Conservation (phyloP, 2,888 invertebrate genomes). For the Fissipunctia ypsillon region DNA sequence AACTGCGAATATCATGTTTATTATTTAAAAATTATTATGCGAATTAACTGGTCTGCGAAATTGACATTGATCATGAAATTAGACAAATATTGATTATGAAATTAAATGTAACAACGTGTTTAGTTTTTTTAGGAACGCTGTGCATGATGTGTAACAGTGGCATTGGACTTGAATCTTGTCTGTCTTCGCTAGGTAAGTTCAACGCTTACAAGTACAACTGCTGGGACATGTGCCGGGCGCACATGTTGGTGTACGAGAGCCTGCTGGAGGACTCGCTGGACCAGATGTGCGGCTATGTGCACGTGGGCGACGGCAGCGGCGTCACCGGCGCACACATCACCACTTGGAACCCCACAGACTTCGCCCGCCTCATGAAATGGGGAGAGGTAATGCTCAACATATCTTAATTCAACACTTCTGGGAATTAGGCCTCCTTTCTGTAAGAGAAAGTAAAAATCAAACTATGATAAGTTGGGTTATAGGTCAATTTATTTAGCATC, state of each 20-base stretch:
- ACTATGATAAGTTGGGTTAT: background rate
- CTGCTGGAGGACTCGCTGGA: slow-evolving; percentile 94
- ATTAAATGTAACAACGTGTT: slow-evolving; percentile 1
- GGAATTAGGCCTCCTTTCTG: background rate
- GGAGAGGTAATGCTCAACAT: slow-evolving; percentile 91
- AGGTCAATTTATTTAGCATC: slow-evolving; percentile 7
- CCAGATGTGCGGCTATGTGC: slow-evolving; percentile 94
- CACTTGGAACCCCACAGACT: slow-evolving; percentile 94
- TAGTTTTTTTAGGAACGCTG: background rate
- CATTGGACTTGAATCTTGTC: slow-evolving; percentile 15
- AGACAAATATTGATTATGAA: slow-evolving; percentile 8
- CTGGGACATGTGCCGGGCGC: slow-evolving; percentile 93
- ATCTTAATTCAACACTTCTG: background rate
- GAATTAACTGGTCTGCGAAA: slow-evolving; percentile 53
- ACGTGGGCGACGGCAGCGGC: slow-evolving; percentile 93
- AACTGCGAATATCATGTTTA: slow-evolving; percentile 55
- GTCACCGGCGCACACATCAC: slow-evolving; percentile 92
- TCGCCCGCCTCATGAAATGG: slow-evolving; percentile 93
- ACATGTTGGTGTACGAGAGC: slow-evolving; percentile 93
- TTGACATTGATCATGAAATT: slow-evolving; percentile 22
- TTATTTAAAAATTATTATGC: slow-evolving; percentile 28
- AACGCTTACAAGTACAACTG: slow-evolving; percentile 92
- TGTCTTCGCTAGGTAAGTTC: slow-evolving; percentile 89
- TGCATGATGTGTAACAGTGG: background rate
- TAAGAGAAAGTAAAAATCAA: background rate